A percentile compares a stretch with the other conserved stretches of the same genome.
These are phyloP conservation scores for Acridotheres tristis DNA, from an alignment of 2,797 vertebrate species.

Conservation along the genomic window DNA sequence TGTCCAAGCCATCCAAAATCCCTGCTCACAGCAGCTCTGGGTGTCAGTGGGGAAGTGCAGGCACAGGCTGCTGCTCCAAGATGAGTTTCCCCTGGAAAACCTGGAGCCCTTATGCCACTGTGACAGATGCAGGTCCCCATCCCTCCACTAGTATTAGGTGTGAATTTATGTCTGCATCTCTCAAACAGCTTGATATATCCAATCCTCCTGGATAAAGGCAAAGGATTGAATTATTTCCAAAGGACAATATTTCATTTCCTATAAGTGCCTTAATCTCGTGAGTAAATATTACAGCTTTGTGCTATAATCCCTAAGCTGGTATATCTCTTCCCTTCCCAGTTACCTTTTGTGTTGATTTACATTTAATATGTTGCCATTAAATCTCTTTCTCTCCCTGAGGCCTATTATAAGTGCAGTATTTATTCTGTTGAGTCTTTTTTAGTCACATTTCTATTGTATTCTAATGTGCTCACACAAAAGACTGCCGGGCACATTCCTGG, in stretches of 20 bases:
- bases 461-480: slow-evolving; percentile 50
- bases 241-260: slow-evolving; percentile 70
- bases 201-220: slow-evolving; percentile 48
- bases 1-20: neutral
- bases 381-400: slow-evolving; percentile 57
- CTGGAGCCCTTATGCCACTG: neutral
- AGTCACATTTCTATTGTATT: slow-evolving; percentile 63
- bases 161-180: slow-evolving; percentile 43
- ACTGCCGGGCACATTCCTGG: slow-evolving; percentile 25
- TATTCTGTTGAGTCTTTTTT: slow-evolving; percentile 69
- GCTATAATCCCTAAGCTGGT: slow-evolving; percentile 70
- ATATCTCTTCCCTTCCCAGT: slow-evolving; percentile 66
- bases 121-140: neutral
- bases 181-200: neutral
- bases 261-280: slow-evolving; percentile 73
- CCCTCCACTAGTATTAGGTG: neutral
- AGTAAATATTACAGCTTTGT: slow-evolving; percentile 73
- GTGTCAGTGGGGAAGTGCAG: neutral
- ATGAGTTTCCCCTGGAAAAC: neutral
- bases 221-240: slow-evolving; percentile 63
- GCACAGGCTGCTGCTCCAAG: neutral
- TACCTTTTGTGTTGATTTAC: slow-evolving; percentile 75
- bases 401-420: slow-evolving; percentile 63
- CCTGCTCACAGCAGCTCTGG: neutral
- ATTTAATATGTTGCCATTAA: slow-evolving; percentile 73